Evolutionary conservation across 2,888 invertebrate genomes (phyloP).

Genomic region (Pyrochroa serraticornis): DNA sequence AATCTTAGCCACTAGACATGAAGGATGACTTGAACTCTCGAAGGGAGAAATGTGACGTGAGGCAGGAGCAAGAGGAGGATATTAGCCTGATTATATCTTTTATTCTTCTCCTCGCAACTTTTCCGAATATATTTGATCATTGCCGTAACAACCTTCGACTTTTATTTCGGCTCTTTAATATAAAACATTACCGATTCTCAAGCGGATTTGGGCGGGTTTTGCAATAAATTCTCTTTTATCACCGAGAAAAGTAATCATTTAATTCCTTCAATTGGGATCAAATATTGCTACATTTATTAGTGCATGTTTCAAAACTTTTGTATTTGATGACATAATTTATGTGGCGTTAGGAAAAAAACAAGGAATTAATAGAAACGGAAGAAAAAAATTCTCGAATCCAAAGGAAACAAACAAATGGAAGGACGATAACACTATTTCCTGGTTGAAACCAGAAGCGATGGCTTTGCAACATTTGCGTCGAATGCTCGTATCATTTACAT

Average conservation of each 20-base stretch:
- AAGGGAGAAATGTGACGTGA: conserved; percentile 39
- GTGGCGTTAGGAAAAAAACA: too few species aligned
- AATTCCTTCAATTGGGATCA: too few species aligned
- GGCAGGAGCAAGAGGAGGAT: conserved; percentile 37
- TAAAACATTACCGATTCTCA: conserved; percentile 7
- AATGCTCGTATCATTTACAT: conserved; percentile 20
- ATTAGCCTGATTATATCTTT: conserved; percentile 49
- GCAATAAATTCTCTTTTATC: neutral
- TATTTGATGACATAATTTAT: conserved; percentile 1
- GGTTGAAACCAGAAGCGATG: conserved; percentile 21
- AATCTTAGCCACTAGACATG: conserved; percentile 53
- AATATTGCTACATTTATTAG: too few species aligned
- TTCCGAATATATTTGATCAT: conserved; percentile 28
- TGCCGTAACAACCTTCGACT: conserved; percentile 20
- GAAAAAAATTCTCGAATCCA: neutral
- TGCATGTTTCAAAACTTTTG: too few species aligned
- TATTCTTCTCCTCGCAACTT: conserved; percentile 36
- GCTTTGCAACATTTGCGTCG: conserved; percentile 16
- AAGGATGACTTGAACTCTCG: conserved; percentile 48
- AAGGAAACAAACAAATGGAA: conserved; percentile 26
- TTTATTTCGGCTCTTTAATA: conserved; percentile 6
- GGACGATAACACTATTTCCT: conserved; percentile 24
- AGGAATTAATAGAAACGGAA: too few species aligned
- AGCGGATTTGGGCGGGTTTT: neutral
- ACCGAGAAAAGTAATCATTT: conserved; percentile 20